phyloP scores from a whole-genome alignment of 1,140 invertebrate species.

The Formica selysi region DNA sequence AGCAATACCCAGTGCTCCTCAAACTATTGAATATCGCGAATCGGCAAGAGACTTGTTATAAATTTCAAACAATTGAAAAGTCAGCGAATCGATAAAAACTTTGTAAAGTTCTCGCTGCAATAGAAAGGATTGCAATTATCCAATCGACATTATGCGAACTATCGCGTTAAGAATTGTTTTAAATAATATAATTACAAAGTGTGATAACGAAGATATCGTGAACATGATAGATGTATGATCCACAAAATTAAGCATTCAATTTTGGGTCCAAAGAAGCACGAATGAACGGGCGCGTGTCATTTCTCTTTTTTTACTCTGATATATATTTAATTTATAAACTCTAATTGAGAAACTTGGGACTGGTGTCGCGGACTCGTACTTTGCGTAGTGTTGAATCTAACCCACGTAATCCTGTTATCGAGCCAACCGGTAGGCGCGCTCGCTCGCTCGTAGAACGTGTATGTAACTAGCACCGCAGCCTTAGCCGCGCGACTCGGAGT shows the following conservation, averaged over 20 bases:
- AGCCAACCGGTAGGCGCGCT: conserved; percentile 59
- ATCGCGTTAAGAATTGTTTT: background rate
- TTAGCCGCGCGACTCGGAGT: conserved; percentile 49
- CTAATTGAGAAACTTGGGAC: conserved; percentile 39
- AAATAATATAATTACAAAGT: background rate
- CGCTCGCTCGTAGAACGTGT: conserved; percentile 30
- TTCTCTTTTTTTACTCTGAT: background rate
- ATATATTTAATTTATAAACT: conserved; percentile 6
- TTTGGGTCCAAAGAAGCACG: background rate
- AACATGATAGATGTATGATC: background rate
- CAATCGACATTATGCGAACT: background rate
- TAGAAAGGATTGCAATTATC: background rate
- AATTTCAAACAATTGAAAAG: background rate
- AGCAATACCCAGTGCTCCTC: conserved; percentile 50
- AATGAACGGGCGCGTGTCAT: background rate
- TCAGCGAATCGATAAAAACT: background rate
- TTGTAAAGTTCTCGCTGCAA: background rate
- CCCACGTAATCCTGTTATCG: conserved; percentile 71
- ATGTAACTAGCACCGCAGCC: conserved; percentile 36
- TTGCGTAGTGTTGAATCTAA: conserved; percentile 32
- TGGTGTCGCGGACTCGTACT: background rate
- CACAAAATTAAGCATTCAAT: background rate
- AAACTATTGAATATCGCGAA: conserved; percentile 27
- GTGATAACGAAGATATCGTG: background rate
- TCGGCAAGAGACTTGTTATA: background rate